A percentile compares a stretch with the other conserved stretches of the same genome.
Evolutionary conservation across 1,140 invertebrate species (phyloP).

Genomic region (Drosophila tsacasi): DNA sequence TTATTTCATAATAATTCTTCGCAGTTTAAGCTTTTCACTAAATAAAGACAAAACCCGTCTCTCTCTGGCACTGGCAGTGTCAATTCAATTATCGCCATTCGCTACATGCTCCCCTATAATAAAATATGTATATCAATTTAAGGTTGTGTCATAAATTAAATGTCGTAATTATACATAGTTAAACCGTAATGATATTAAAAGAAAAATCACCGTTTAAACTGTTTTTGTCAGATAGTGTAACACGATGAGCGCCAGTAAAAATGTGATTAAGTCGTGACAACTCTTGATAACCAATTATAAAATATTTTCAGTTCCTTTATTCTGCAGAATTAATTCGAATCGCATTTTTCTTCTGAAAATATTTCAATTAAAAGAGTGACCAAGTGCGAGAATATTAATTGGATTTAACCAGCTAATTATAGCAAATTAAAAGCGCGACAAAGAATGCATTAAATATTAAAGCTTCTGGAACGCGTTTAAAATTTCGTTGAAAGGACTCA

Average conservation of each 20-base stretch:
- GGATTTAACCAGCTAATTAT: conserved; percentile 39
- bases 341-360: conserved; percentile 8
- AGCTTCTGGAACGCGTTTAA: neutral
- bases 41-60: no score
- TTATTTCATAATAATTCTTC: neutral
- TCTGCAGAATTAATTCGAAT: neutral
- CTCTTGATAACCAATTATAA: conserved; percentile 3
- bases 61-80: neutral
- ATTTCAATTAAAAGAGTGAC: conserved; percentile 1
- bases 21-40: no score
- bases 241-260: neutral
- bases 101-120: neutral
- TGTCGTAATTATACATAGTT: conserved; percentile 1
- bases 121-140: neutral
- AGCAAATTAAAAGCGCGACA: conserved; percentile 4
- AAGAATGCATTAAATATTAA: conserved; percentile 17
- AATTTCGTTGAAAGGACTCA: neutral
- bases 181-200: neutral
- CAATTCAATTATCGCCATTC: neutral
- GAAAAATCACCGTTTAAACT: conserved; percentile 1
- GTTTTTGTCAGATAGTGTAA: neutral
- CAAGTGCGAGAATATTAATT: conserved; percentile 26
- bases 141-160: neutral
- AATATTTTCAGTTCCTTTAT: neutral
- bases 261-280: neutral